Evolutionary conservation across 2,113 vertebrate genomes (phyloP).

Genomic region (Oryzias woworae): DNA sequence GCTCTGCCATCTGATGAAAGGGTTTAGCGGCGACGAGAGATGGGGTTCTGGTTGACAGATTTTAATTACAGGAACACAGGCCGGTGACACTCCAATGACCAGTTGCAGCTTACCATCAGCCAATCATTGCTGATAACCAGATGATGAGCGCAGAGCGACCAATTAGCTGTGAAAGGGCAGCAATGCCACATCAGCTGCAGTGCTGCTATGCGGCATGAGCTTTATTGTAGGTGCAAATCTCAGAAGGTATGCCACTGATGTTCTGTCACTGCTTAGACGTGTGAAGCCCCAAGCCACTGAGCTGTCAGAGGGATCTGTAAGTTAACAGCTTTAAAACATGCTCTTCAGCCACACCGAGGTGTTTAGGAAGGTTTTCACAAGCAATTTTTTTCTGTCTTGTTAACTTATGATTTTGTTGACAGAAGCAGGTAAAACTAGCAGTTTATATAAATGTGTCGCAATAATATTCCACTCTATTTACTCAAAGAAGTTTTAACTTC

Average conservation of each 20-base stretch:
- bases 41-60: conserved; percentile 80
- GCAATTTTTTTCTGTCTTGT: background rate
- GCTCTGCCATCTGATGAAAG: conserved; percentile 75
- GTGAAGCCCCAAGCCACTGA: conserved; percentile 13
- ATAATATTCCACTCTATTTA: too few relatives aligned
- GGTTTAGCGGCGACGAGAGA: conserved; percentile 72
- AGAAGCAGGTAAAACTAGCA: background rate
- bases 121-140: conserved; percentile 73
- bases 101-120: conserved; percentile 71
- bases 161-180: conserved; percentile 72
- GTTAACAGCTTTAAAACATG: conserved; percentile 12
- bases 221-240: conserved; percentile 54
- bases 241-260: conserved; percentile 37
- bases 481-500: too few relatives aligned
- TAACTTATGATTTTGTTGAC: conserved; percentile 4
- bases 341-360: background rate
- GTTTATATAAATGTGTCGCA: background rate
- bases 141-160: conserved; percentile 71
- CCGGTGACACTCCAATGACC: conserved; percentile 77
- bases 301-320: conserved; percentile 6
- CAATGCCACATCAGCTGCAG: conserved; percentile 51
- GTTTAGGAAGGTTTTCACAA: conserved; percentile 1
- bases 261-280: conserved; percentile 38
- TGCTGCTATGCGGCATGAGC: conserved; percentile 52
- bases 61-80: conserved; percentile 81